Evolutionary conservation across 2,888 invertebrate species (phyloP).

Genomic region (Timema podura): DNA sequence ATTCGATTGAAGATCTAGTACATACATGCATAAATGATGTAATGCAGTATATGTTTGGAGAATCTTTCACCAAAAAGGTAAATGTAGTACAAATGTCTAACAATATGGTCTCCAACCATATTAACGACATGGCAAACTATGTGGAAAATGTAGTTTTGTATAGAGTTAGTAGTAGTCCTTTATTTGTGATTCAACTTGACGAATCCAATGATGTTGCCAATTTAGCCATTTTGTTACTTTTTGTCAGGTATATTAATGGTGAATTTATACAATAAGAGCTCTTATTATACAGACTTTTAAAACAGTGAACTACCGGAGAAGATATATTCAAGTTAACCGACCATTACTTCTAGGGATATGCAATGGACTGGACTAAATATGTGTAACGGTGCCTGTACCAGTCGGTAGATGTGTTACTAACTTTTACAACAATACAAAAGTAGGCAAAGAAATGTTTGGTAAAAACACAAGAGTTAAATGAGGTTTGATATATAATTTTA

Average conservation of each 20-base stretch:
- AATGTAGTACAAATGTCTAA: background rate
- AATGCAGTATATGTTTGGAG: too few species aligned
- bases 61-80: background rate
- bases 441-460: background rate
- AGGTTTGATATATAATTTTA: too few species aligned
- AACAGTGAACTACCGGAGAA: background rate
- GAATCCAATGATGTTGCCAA: background rate
- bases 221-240: conserved; percentile 6
- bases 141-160: background rate
- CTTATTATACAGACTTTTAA: background rate
- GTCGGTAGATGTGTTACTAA: too few species aligned
- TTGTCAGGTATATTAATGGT: background rate
- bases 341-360: background rate
- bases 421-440: too few species aligned
- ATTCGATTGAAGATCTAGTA: too few species aligned
- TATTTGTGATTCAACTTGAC: background rate
- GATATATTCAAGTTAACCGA: background rate
- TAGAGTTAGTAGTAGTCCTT: background rate
- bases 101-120: background rate
- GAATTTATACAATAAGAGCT: background rate
- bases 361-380: background rate
- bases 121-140: background rate
- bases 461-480: too few species aligned
- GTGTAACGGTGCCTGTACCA: too few species aligned
- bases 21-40: too few species aligned